Conservation (phyloP, 2,888 invertebrate genomes). For the Molanna angustata region DNA sequence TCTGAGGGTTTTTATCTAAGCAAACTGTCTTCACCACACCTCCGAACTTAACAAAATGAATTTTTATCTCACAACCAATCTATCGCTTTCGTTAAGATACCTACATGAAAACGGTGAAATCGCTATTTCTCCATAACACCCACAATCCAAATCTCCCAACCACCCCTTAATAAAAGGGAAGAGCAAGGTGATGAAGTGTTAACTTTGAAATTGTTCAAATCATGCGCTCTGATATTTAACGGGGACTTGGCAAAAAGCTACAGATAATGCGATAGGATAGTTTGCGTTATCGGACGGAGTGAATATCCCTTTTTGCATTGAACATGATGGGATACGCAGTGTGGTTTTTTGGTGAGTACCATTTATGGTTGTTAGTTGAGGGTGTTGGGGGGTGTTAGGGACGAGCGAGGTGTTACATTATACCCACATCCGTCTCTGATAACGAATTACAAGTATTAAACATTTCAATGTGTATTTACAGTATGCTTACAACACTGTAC, state of each 20-base stretch:
- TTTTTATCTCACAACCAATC: conserved; percentile 30
- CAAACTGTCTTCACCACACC: conserved; percentile 19
- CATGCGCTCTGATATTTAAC: too few species aligned
- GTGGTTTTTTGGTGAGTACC: too few species aligned
- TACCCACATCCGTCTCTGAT: conserved; percentile 41
- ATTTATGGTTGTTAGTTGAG: background rate
- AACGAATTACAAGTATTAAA: conserved; percentile 60
- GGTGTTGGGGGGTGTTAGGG: too few species aligned
- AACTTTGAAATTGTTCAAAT: too few species aligned
- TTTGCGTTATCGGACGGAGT: too few species aligned
- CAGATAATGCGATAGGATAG: too few species aligned
- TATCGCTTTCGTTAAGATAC: conserved; percentile 29
- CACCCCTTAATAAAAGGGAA: background rate
- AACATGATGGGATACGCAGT: too few species aligned
- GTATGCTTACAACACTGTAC: too few species aligned
- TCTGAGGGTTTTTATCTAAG: background rate
- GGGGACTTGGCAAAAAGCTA: too few species aligned
- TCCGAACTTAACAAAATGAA: conserved; percentile 32
- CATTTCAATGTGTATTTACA: conserved; percentile 41
- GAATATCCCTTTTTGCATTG: too few species aligned
- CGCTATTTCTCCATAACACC: conserved; percentile 6
- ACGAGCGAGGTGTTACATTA: too few species aligned
- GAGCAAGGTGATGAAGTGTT: conserved; percentile 11
- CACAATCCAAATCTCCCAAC: conserved; percentile 1
- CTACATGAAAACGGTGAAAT: conserved; percentile 18